These are phyloP conservation scores for Orthonevra nobilis DNA, from an alignment of 2,888 invertebrate genomes.

Conservation along the genomic window DNA sequence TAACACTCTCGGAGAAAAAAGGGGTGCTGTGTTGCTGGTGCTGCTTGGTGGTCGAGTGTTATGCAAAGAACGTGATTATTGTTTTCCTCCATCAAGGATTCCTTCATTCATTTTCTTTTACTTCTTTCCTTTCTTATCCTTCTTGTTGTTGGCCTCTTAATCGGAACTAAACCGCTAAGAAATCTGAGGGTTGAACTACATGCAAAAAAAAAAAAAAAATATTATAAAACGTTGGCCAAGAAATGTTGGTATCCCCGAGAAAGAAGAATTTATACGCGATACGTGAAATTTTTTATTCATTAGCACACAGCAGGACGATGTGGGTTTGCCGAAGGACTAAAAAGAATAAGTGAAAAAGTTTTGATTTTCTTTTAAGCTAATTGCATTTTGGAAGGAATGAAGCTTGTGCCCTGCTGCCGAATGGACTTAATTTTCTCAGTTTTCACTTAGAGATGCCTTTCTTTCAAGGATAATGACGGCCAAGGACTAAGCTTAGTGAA, in stretches of 20 bases:
- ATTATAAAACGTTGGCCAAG: conserved; percentile 55
- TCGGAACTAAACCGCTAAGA: conserved; percentile 54
- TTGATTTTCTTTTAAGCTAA: conserved; percentile 69
- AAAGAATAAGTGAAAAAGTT: conserved; percentile 33
- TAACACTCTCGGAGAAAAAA: conserved; percentile 44
- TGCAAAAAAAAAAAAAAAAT: not conserved
- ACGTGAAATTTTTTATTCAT: conserved; percentile 68
- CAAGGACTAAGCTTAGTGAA: not conserved
- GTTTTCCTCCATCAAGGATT: conserved; percentile 48
- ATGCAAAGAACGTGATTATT: conserved; percentile 67
- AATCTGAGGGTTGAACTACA: conserved; percentile 42
- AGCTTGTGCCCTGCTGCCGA: too few relatives aligned
- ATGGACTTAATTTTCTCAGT: too few relatives aligned
- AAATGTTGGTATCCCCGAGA: conserved; percentile 37
- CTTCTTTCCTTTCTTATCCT: conserved; percentile 2
- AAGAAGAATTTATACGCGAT: conserved; percentile 63
- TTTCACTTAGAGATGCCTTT: too few relatives aligned
- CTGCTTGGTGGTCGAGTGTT: conserved; percentile 18
- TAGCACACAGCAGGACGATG: conserved; percentile 17
- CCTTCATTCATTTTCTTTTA: conserved; percentile 12
- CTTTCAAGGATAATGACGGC: conserved; percentile 37
- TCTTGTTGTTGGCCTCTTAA: conserved; percentile 28
- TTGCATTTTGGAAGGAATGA: conserved; percentile 38
- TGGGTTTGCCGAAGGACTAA: not conserved
- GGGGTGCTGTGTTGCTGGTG: conserved; percentile 7